Evolutionary conservation across 2,888 invertebrate species (phyloP).

Genomic region (Nyleta sp.): DNA sequence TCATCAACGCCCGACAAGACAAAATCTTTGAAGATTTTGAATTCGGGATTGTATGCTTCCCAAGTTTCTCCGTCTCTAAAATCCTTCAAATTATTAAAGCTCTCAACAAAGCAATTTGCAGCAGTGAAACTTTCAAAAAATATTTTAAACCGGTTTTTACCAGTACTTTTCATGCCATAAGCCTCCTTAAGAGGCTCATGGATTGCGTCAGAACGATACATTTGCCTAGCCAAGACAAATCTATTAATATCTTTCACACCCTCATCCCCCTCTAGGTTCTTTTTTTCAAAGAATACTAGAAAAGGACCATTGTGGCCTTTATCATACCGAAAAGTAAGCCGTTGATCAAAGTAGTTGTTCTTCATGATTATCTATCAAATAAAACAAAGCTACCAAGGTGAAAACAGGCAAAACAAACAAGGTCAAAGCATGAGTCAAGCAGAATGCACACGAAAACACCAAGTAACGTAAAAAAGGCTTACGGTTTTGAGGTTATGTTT

Average conservation of each 20-base stretch:
- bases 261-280: background rate
- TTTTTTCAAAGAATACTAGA: background rate
- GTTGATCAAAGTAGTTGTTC: too few relatives aligned
- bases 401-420: too few relatives aligned
- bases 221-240: background rate
- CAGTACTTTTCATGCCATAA: background rate
- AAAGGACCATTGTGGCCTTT: slow-evolving; percentile 1
- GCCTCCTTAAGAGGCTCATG: background rate
- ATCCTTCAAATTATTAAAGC: background rate
- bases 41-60: slow-evolving; percentile 7
- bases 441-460: too few relatives aligned
- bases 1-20: slow-evolving; percentile 3
- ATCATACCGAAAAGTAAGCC: background rate
- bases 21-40: slow-evolving; percentile 12
- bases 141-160: background rate
- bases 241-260: background rate
- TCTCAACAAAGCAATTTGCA: slow-evolving; percentile 1
- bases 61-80: background rate
- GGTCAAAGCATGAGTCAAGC: too few relatives aligned
- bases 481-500: too few relatives aligned
- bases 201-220: background rate
- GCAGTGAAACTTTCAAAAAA: background rate
- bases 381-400: too few relatives aligned
- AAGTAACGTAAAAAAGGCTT: too few relatives aligned
- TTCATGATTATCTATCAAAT: too few relatives aligned